phyloP scores from a whole-genome alignment of 2,113 vertebrate genomes.

The Pseudopipra pipra region DNA sequence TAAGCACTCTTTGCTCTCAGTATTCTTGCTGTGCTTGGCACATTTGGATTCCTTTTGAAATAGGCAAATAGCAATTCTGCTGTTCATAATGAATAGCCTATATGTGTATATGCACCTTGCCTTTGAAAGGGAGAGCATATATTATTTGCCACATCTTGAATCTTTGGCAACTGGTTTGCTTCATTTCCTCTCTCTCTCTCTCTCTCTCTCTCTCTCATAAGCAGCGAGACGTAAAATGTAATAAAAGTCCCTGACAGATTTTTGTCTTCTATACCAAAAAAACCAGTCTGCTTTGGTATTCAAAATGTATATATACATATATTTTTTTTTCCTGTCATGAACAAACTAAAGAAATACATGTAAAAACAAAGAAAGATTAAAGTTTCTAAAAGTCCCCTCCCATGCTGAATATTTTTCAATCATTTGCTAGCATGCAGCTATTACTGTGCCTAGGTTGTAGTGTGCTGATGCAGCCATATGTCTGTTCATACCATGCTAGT shows the following conservation, averaged over 20 bases:
- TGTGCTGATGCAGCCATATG: background rate
- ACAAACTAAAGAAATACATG: constrained; percentile 52
- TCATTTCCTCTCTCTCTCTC: constrained; percentile 33
- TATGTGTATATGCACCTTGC: constrained; percentile 65
- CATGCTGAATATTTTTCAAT: constrained; percentile 6
- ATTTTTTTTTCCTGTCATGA: background rate
- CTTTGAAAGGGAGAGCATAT: constrained; percentile 56
- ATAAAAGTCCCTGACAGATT: constrained; percentile 44
- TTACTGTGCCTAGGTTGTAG: background rate
- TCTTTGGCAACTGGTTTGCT: constrained; percentile 57
- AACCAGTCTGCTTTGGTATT: background rate
- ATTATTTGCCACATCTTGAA: constrained; percentile 62
- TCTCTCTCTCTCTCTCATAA: background rate
- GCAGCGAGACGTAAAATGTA: constrained; percentile 65
- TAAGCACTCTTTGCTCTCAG: constrained; percentile 67
- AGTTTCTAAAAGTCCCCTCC: constrained; percentile 22
- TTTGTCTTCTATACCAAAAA: constrained; percentile 10
- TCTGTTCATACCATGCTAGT: background rate
- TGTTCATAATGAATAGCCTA: constrained; percentile 74
- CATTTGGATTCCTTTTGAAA: constrained; percentile 74
- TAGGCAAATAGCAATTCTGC: constrained; percentile 75
- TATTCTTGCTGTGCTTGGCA: constrained; percentile 72
- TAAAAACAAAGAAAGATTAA: constrained; percentile 53
- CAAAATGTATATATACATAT: background rate
- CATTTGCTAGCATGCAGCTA: constrained; percentile 5